Percentiles rank a stretch among this genome's conserved stretches.
phyloP scores from a whole-genome alignment of 2,113 vertebrate species.

The Thryonomys swinderianus region DNA sequence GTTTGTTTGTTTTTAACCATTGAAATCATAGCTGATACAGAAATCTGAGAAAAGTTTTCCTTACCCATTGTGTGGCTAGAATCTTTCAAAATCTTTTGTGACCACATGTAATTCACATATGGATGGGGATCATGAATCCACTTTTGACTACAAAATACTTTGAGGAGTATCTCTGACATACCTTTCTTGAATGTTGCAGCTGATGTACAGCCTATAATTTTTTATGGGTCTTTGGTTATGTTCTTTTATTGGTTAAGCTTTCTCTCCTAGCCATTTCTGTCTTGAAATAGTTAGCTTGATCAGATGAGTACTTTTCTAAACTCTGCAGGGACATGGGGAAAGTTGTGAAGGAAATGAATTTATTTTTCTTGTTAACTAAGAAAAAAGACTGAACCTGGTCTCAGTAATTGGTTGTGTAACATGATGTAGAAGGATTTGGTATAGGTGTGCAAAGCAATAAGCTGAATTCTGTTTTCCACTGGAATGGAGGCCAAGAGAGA shows the following conservation, averaged over 20 bases:
- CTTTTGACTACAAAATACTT: neutral
- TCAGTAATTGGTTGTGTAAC: neutral
- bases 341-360: constrained; percentile 33
- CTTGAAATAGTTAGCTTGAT: neutral
- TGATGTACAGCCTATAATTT: neutral
- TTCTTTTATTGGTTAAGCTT: neutral
- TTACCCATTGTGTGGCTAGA: neutral
- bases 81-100: neutral
- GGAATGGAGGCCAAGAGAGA: neutral
- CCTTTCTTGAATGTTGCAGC: neutral
- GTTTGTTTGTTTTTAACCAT: neutral
- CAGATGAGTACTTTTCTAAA: neutral
- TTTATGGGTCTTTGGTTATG: neutral
- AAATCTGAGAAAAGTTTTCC: neutral
- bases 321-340: neutral
- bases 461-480: neutral
- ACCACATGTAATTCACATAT: no score
- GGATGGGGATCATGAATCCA: neutral
- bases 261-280: neutral
- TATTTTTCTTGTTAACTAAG: neutral
- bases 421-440: neutral
- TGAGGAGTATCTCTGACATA: neutral
- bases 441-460: neutral
- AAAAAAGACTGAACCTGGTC: neutral
- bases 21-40: neutral